Evolutionary conservation across 2,888 invertebrate species (phyloP), one percentile per base, ranked within the genome.

Genomic region (Cantharis rustica): DNA sequence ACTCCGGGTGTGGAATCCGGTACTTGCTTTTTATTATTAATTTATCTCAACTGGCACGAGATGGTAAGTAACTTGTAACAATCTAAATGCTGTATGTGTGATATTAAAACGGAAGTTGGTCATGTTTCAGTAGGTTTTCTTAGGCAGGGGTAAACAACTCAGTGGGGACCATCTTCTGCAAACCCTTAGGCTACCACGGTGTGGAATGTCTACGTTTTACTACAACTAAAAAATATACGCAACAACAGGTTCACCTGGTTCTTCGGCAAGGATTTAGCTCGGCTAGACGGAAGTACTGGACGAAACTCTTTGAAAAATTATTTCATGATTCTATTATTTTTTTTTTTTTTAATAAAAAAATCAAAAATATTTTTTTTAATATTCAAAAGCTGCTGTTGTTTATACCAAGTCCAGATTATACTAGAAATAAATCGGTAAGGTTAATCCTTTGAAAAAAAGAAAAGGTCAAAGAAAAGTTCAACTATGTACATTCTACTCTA

Each of bases 41-140:
- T 66, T 17, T 61, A 70, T 70, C 71, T 62, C 27, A 26, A 47
- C 17, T 64, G 71, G 27, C 61, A 61, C 72, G 68, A 73, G 72
- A 72, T 68, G 66, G 68, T 27, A 61, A 68, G 68, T 68, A 47
- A 47, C 68, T 68, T 73, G 31, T n/a, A 62, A 72, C 68, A 68
- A 73, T 73, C 68, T 72, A 64, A 68, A 73, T 68, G 68, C 16
- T 69, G 72, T 72, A 68, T 68, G 72, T 73, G 68, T 72, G 72
- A 73, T 73, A 63, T 73, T 63, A 73, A 68, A 61, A 62, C 69
- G 68, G 73, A 73, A 69, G 73, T 63, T 62, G 69, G 73, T 47
- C 47, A 66, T 68, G 68, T 61, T 72, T 68, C 16, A 68, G 63
- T 27, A 27, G 72, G 23, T 61, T 68, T 62, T 16, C 68, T 63